Base-by-base conservation (phyloP, 2,888 invertebrate species). In the Gymnosoma rotundatum region DNA sequence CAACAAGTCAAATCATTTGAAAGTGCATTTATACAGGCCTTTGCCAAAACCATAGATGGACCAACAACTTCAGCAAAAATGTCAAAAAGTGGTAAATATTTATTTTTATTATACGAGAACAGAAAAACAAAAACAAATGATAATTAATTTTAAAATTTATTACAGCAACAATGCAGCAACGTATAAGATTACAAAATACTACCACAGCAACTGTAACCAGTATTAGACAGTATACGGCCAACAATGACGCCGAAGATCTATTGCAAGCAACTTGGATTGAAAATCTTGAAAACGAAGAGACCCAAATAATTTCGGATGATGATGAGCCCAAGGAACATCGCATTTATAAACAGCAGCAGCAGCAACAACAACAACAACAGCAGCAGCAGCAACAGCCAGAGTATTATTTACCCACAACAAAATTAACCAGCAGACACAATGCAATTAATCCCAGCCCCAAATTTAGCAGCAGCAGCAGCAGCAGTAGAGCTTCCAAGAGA, bases 181-280 rank as follows among this genome's bases (percentile, higher is more conserved):
- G 72, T 9, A 25, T 74, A 14, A 66, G 75, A 42, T 61, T 81
- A 32, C 72, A 36, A 60, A 75, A 74, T 67, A 56, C 73, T 8
- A 20, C 72, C 69, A 56, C 76, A 25, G 38, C 67, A 12, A 72
- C 83, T 14, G 61, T 32, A 9, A 61, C 80, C 9, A 74, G 18
- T 63, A 64, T 78, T 6, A 58, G 12, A 50, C 48, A 85, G 10
- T 78, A 82, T 32, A 56, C 70, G 14, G 54, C 61, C 12, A 67
- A 78, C 32, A 81, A 82, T 50, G 85, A 85, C 69, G 76, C 83
- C 7, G 87, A 87, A 75, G 87, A 88, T 66, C 70, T 88, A n/a
- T 20, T 88, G 54, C 86, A 86, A 9, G 88, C 88, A 9, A 88
- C 87, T 3, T 88, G 88, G 88, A 82, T 88, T 42, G 87, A 87